These are phyloP conservation scores for Sorex maritimensis DNA, from an alignment of 2,797 vertebrate species.

Conservation along the genomic window DNA sequence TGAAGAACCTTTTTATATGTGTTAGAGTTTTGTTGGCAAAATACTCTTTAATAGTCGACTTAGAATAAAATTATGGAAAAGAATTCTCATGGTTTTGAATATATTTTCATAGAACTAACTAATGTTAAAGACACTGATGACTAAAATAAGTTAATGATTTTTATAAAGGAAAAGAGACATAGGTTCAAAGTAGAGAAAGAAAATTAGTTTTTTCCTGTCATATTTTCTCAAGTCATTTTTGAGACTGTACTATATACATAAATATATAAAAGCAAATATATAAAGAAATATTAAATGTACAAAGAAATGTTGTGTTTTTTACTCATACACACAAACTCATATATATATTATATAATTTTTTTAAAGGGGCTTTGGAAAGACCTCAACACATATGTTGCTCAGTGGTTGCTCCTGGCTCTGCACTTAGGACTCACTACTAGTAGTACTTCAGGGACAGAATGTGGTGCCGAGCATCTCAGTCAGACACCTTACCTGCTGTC, in stretches of 20 bases:
- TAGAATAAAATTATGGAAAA: background rate
- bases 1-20: background rate
- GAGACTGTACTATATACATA: background rate
- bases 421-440: too few relatives aligned
- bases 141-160: background rate
- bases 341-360: too few relatives aligned
- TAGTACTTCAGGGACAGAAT: too few relatives aligned
- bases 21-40: background rate
- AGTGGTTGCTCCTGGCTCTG: too few relatives aligned
- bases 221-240: slow-evolving; percentile 27
- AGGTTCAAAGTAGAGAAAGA: background rate
- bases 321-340: too few relatives aligned
- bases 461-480: too few relatives aligned
- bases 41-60: background rate
- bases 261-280: background rate
- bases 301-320: too few relatives aligned
- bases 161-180: background rate
- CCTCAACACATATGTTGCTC: too few relatives aligned
- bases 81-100: background rate
- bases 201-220: background rate
- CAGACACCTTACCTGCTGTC: too few relatives aligned
- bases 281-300: background rate
- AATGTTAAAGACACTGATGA: background rate
- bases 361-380: too few relatives aligned
- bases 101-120: slow-evolving; percentile 15